These are phyloP conservation scores for Pagetopsis macropterus DNA, from an alignment of 2,797 vertebrate species.

Conservation along the genomic window DNA sequence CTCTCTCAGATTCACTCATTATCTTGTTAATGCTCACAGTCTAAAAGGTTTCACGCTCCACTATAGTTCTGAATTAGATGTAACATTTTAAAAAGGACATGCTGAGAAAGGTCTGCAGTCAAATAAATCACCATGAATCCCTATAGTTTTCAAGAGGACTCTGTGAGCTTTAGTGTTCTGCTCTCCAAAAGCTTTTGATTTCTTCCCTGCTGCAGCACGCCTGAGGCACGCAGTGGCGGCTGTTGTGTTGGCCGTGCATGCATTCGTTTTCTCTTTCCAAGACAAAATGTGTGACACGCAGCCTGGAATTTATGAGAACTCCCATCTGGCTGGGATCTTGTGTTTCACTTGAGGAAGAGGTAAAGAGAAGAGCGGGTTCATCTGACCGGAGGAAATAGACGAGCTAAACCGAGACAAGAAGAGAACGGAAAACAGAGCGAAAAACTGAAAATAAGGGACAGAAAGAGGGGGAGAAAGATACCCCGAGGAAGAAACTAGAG, in stretches of 20 bases:
- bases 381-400: slow-evolving; percentile 33
- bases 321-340: slow-evolving; percentile 55
- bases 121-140: slow-evolving; percentile 37
- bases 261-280: slow-evolving; percentile 45
- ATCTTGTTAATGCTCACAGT: slow-evolving; percentile 34
- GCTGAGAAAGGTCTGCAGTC: slow-evolving; percentile 18
- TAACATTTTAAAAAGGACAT: slow-evolving; percentile 30
- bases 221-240: slow-evolving; percentile 30
- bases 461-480: slow-evolving; percentile 24
- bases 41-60: slow-evolving; percentile 43
- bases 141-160: slow-evolving; percentile 22
- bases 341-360: slow-evolving; percentile 53
- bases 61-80: slow-evolving; percentile 30
- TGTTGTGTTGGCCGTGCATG: slow-evolving; percentile 43
- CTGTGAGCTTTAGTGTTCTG: slow-evolving; percentile 37
- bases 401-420: slow-evolving; percentile 13
- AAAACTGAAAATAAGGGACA: slow-evolving; percentile 23
- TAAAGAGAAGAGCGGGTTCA: slow-evolving; percentile 34
- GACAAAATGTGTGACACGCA: slow-evolving; percentile 60
- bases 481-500: slow-evolving; percentile 69
- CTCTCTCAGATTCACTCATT: slow-evolving; percentile 42
- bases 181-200: slow-evolving; percentile 29
- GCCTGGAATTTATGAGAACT: slow-evolving; percentile 63
- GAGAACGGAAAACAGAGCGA: slow-evolving; percentile 19
- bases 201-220: slow-evolving; percentile 35